Percentiles rank a stretch among this genome's conserved stretches.
Conservation (phyloP, 2,797 vertebrate genomes). For the Crax fasciolata region DNA sequence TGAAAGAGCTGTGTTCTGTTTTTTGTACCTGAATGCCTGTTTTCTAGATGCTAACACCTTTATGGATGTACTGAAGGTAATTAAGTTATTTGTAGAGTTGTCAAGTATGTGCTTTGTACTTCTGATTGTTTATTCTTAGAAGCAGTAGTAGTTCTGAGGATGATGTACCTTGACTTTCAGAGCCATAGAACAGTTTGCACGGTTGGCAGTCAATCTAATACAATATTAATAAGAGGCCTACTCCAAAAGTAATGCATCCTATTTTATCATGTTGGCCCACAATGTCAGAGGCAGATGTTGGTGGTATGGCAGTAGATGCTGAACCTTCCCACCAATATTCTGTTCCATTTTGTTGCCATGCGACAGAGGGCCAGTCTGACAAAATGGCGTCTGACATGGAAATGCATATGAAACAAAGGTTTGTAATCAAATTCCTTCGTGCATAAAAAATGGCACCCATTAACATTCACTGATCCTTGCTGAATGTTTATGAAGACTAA, state of each 20-base stretch:
- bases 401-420: not conserved
- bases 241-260: not conserved
- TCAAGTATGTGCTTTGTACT: slow-evolving; percentile 17
- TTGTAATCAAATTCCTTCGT: not conserved
- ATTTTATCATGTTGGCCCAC: not conserved
- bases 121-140: slow-evolving; percentile 37
- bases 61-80: slow-evolving; percentile 17
- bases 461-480: too few relatives aligned
- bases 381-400: not conserved
- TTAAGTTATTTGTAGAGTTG: slow-evolving; percentile 1
- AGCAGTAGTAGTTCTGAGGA: not conserved
- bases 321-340: not conserved
- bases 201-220: not conserved
- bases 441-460: too few relatives aligned
- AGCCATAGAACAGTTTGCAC: not conserved
- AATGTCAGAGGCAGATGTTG: not conserved
- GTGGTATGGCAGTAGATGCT: not conserved
- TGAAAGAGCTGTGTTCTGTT: not conserved
- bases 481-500: too few relatives aligned
- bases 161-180: not conserved
- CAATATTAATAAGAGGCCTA: not conserved
- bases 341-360: not conserved
- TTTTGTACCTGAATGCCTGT: slow-evolving; percentile 24
- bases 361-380: not conserved
- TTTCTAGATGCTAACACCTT: slow-evolving; percentile 41